Base-by-base conservation (phyloP, 2,797 vertebrate species). In the Podarcis lilfordi region DNA sequence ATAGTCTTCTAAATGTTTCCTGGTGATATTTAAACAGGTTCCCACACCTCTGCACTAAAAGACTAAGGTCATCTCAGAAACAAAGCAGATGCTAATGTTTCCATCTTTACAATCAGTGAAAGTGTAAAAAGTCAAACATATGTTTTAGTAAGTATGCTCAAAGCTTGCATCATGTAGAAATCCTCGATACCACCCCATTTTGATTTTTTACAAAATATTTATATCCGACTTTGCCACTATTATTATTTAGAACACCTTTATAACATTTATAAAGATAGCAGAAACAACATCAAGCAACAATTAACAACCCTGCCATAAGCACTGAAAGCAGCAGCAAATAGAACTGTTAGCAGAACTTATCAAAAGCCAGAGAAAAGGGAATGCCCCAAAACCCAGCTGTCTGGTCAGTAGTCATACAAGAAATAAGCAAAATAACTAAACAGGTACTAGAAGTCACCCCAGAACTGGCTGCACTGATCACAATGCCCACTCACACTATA, bases 51-150 rank as follows among this genome's bases (percentile, higher is more conserved):
- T 64, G 59, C 64, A 71, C 27, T 87, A 0, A 86, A 89, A 85
- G 32, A 59, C 15, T 0, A 1, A 86, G 64, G 86, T 85, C n/a
- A 88, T 21, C 9, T 90, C 86, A 89, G 82, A 93, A 96, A 86
- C 23, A 85, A 92, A 93, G 82, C 83, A 75, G 29, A 90, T 86
- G 89, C 78, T 87, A 69, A 89, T 64, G 66, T 91, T 93, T 93
- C 90, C 91, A 90, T 76, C 76, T 76, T 86, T 45, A 89, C 88
- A 15, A 77, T 80, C 89, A 84, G 27, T 23, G 68, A 21, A 85
- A 84, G 64, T 78, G 84, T 50, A 88, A 2, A 9, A 69, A 27
- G 29, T 71, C n/a, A 88, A 40, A 88, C 25, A 89, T 13, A 91
- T 88, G 32, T 74, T 84, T 90, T 87, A 8, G 25, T 2, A 15